Percentiles rank a stretch among this genome's conserved stretches.
Evolutionary conservation across 2,113 vertebrate genomes (phyloP).

Genomic region (Pseudopipra pipra): DNA sequence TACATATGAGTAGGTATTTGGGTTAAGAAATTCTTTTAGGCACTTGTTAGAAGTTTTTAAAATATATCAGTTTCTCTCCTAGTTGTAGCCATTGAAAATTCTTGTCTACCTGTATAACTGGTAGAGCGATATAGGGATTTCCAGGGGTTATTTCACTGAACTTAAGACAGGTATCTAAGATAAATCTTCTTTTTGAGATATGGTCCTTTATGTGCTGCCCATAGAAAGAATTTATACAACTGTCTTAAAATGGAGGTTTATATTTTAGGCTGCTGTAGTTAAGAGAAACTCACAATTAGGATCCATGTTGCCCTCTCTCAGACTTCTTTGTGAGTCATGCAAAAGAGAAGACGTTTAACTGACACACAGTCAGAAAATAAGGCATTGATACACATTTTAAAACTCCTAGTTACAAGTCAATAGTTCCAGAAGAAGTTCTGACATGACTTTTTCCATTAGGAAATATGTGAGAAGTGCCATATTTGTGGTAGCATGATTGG

Average conservation of each 20-base stretch:
- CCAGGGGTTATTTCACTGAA: not conserved
- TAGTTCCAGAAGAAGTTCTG: not conserved
- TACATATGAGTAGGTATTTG: not conserved
- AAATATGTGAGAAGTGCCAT: not conserved
- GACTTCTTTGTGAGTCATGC: not conserved
- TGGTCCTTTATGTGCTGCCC: not conserved
- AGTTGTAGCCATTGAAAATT: not conserved
- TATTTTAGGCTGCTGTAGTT: not conserved
- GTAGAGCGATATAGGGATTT: not conserved
- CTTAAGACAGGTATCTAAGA: not conserved
- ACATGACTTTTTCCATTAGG: not conserved
- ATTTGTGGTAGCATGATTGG: not conserved
- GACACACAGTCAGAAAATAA: not conserved
- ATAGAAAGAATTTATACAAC: not conserved
- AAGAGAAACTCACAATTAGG: not conserved
- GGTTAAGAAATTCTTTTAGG: not conserved
- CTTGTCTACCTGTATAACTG: not conserved
- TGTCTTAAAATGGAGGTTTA: not conserved
- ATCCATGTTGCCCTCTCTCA: not conserved
- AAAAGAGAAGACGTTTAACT: not conserved
- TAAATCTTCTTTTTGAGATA: not conserved
- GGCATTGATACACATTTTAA: not conserved
- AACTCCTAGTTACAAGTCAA: not conserved
- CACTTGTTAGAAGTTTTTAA: not conserved
- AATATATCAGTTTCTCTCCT: not conserved